These are phyloP conservation scores for Brassicogethes aeneus DNA, from an alignment of 2,888 invertebrate genomes.

Conservation along the genomic window DNA sequence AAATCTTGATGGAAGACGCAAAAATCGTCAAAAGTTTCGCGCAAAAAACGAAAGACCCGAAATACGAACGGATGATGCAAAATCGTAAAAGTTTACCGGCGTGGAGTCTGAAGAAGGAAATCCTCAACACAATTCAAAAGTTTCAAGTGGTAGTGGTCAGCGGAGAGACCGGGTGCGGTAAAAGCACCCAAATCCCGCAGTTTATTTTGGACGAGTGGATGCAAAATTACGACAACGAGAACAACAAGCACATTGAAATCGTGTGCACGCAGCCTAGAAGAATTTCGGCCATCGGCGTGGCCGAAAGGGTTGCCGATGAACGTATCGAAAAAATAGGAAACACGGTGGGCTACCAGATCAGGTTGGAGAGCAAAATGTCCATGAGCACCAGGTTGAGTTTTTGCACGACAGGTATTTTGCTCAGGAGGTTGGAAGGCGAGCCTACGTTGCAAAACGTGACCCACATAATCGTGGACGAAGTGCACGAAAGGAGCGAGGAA, in stretches of 20 bases:
- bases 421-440: slow-evolving; percentile 75
- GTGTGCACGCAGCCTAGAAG: slow-evolving; percentile 88
- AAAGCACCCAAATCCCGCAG: slow-evolving; percentile 88
- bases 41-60: slow-evolving; percentile 50
- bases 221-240: slow-evolving; percentile 40
- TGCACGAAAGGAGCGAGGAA: slow-evolving; percentile 86
- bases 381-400: slow-evolving; percentile 74
- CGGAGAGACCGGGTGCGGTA: slow-evolving; percentile 80
- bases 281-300: slow-evolving; percentile 86
- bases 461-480: slow-evolving; percentile 83
- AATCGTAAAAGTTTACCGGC: slow-evolving; percentile 60
- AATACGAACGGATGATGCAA: slow-evolving; percentile 58
- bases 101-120: slow-evolving; percentile 59
- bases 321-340: slow-evolving; percentile 70
- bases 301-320: slow-evolving; percentile 85
- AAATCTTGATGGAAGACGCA: slow-evolving; percentile 52
- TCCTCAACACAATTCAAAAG: slow-evolving; percentile 54
- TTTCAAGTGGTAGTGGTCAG: slow-evolving; percentile 66
- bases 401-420: slow-evolving; percentile 87
- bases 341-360: slow-evolving; percentile 59
- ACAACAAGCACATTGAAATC: slow-evolving; percentile 64
- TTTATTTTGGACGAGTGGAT: slow-evolving; percentile 86
- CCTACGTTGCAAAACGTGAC: slow-evolving; percentile 66
- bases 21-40: slow-evolving; percentile 53
- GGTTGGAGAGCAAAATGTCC: slow-evolving; percentile 71